Percentiles rank a stretch among this genome's conserved stretches.
phyloP scores from a whole-genome alignment of 2,113 vertebrate genomes.

The Vombatus ursinus region DNA sequence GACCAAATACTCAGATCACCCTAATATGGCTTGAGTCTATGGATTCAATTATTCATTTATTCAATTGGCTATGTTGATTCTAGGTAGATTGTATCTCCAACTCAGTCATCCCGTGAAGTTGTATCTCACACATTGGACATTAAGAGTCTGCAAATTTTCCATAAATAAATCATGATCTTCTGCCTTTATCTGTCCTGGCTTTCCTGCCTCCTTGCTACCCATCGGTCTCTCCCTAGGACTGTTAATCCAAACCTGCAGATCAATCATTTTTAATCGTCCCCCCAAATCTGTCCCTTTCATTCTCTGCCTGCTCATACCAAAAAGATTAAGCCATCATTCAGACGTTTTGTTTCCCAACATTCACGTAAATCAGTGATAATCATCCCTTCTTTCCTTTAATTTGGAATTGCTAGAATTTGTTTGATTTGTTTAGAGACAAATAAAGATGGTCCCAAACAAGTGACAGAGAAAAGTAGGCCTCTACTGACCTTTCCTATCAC shows the following conservation, averaged over 20 bases:
- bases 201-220: background rate
- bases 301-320: background rate
- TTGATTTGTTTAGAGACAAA: conserved; percentile 64
- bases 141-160: background rate
- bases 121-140: background rate
- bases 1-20: background rate
- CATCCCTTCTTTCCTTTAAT: conserved; percentile 53
- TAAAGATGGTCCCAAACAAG: conserved; percentile 55
- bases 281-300: background rate
- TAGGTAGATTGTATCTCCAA: background rate
- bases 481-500: conserved; percentile 76
- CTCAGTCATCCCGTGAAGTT: background rate
- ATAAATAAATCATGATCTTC: background rate
- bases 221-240: background rate
- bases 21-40: background rate
- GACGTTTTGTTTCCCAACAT: background rate
- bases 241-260: background rate
- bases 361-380: conserved; percentile 4
- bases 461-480: conserved; percentile 51
- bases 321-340: accelerated
- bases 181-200: background rate
- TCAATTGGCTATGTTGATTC: background rate
- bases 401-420: background rate
- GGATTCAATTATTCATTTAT: background rate
- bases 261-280: accelerated